Evolutionary conservation across 2,797 vertebrate genomes (phyloP), one percentile per base, ranked within the genome.

Genomic region (Trachops cirrhosus): DNA sequence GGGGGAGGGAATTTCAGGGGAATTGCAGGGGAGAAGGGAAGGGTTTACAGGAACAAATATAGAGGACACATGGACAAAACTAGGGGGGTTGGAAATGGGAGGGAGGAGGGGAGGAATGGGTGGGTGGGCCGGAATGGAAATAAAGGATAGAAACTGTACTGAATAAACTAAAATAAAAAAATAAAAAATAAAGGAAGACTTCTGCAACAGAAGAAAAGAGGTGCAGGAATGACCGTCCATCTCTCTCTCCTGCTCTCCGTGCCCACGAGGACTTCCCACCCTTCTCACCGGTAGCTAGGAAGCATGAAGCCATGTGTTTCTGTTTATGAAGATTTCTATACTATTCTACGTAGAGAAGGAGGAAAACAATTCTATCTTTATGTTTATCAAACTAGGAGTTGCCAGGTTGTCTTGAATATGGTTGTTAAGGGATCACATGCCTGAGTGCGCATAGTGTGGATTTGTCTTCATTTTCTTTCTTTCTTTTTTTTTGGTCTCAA

Each of bases 381-480:
- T 67, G 75, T 46, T 84, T 89, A 39, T 87, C 67, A 94, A 52
- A 70, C 3, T 39, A 59, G 22, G 21, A 75, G 15, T 71, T 87
- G 29, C 6, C 57, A 74, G 48, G 34, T 32, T 86, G 6, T 78
- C 83, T 73, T 39, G 2, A 82, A 73, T 18, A 59, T 19, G 29
- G 6, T 22, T 73, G 87, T 88, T 82, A 85, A 41, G n/a, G 41
- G 32, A 84, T 68, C 44, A 12, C 46, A 29, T 32, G 22, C n/a
- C 22, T 78, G 59, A 85, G 16, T 79, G 26, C 19, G 24, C 64
- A 9, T 2, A 67, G 39, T 24, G 19, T 77, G 10, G 2, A n/a
- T 3, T 41, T 59, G 10, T 59, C 18, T 29, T 29, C 57, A 29
- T 59, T 59, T 59, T 59, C 22, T 59, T 21, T 54, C 18, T 52